These are phyloP conservation scores for Mamestra configurata DNA, from an alignment of 1,140 invertebrate species.

Conservation along the genomic window DNA sequence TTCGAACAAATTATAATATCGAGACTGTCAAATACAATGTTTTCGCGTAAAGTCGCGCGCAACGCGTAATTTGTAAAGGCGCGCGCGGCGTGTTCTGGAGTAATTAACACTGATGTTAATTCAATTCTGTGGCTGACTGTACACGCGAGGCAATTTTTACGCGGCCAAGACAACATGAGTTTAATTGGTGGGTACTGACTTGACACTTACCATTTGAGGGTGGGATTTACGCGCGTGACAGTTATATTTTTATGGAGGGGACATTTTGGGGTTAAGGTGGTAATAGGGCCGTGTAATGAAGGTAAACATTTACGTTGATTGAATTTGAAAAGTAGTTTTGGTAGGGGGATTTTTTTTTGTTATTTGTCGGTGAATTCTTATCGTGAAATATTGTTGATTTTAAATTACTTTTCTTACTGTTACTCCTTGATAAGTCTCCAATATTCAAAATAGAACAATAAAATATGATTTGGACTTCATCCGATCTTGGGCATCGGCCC, in stretches of 20 bases:
- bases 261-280: background rate
- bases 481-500: background rate
- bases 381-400: too few relatives aligned
- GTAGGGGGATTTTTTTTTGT: background rate
- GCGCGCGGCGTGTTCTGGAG: slow-evolving; percentile 16
- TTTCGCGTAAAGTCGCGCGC: background rate
- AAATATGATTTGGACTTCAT: background rate
- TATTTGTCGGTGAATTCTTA: too few relatives aligned
- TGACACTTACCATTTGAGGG: slow-evolving; percentile 42
- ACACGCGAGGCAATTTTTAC: slow-evolving; percentile 59
- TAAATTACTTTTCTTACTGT: too few relatives aligned
- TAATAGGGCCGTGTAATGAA: slow-evolving; percentile 3
- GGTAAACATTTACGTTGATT: slow-evolving; percentile 16
- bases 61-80: slow-evolving; percentile 29
- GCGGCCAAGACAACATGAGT: slow-evolving; percentile 52
- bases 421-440: background rate
- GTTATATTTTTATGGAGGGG: background rate
- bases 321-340: background rate
- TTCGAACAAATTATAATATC: slow-evolving; percentile 4
- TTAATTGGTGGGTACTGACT: slow-evolving; percentile 51
- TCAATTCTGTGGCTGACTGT: slow-evolving; percentile 52
- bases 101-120: slow-evolving; percentile 60
- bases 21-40: background rate
- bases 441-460: background rate
- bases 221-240: slow-evolving; percentile 11